phyloP scores from a whole-genome alignment of 2,797 vertebrate genomes.

The Chaetophractus vellerosus region DNA sequence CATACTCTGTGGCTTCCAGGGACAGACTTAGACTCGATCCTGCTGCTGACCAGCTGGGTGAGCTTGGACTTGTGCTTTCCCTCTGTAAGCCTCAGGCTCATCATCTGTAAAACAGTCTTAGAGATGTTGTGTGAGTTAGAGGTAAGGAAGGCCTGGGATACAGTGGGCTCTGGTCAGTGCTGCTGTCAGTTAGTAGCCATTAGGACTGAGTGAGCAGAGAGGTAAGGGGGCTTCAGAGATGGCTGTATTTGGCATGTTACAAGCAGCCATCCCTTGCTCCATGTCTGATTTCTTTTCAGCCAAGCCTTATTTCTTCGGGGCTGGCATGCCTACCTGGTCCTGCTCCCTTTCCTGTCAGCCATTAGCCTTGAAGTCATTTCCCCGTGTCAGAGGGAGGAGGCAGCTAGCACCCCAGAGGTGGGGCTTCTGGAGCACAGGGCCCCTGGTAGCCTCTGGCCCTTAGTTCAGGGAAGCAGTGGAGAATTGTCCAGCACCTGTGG shows the following conservation, averaged over 20 bases:
- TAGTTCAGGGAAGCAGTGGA: neutral
- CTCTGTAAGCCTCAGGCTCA: neutral
- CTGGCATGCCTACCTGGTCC: rapidly evolving
- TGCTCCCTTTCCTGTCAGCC: neutral
- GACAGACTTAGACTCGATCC: neutral
- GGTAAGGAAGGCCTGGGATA: neutral
- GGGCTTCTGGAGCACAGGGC: neutral
- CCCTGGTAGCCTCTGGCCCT: neutral
- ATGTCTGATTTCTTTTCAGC: neutral
- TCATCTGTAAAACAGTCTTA: neutral
- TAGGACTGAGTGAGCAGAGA: neutral
- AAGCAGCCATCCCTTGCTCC: neutral
- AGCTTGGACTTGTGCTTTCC: rapidly evolving
- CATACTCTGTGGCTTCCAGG: neutral
- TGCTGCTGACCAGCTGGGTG: neutral
- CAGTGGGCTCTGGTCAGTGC: rapidly evolving
- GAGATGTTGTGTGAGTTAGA: neutral
- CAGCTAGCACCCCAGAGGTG: neutral
- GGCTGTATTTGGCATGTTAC: neutral
- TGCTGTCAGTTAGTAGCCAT: rapidly evolving
- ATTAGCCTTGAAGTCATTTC: neutral
- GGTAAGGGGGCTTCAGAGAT: neutral
- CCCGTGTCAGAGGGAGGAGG: neutral
- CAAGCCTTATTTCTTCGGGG: neutral
- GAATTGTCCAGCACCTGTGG: constrained; percentile 43